phyloP scores from a whole-genome alignment of 2,888 invertebrate genomes.

The Parnassius glacialis region DNA sequence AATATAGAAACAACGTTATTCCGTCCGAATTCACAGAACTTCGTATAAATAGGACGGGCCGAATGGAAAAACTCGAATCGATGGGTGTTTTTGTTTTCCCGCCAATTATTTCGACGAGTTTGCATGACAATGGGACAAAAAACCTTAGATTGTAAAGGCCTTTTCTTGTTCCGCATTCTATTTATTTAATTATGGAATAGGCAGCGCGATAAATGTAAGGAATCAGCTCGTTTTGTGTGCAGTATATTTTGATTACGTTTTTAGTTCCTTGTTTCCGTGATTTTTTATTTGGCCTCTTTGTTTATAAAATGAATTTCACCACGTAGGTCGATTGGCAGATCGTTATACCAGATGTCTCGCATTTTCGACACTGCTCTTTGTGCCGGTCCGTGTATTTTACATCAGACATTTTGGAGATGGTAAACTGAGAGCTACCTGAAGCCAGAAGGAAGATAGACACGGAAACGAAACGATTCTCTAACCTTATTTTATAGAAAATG shows the following conservation, averaged over 20 bases:
- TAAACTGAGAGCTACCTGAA: too few relatives aligned
- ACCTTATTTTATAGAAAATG: too few relatives aligned
- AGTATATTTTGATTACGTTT: too few relatives aligned
- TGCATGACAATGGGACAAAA: constrained; percentile 41
- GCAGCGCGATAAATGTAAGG: constrained; percentile 19
- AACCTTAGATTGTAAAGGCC: constrained; percentile 27
- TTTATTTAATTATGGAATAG: constrained; percentile 26
- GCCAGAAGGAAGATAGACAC: too few relatives aligned
- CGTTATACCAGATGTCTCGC: too few relatives aligned
- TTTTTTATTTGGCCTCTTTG: too few relatives aligned
- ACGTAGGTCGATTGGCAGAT: too few relatives aligned
- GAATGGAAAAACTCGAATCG: constrained; percentile 32
- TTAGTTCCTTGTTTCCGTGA: constrained; percentile 2
- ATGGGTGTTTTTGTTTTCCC: constrained; percentile 33
- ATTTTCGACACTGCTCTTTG: too few relatives aligned
- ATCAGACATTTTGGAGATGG: too few relatives aligned
- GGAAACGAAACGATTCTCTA: too few relatives aligned
- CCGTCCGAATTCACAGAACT: constrained; percentile 21
- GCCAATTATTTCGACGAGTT: constrained; percentile 37
- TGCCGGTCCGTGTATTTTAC: too few relatives aligned
- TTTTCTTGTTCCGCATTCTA: constrained; percentile 20
- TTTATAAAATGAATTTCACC: too few relatives aligned
- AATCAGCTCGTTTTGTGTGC: constrained; percentile 17
- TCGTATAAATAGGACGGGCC: constrained; percentile 25
- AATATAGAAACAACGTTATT: constrained; percentile 27